A percentile compares a stretch with the other conserved stretches of the same genome.
These are phyloP conservation scores for Crotalus horridus DNA, from an alignment of 2,113 vertebrate species.

Conservation along the genomic window DNA sequence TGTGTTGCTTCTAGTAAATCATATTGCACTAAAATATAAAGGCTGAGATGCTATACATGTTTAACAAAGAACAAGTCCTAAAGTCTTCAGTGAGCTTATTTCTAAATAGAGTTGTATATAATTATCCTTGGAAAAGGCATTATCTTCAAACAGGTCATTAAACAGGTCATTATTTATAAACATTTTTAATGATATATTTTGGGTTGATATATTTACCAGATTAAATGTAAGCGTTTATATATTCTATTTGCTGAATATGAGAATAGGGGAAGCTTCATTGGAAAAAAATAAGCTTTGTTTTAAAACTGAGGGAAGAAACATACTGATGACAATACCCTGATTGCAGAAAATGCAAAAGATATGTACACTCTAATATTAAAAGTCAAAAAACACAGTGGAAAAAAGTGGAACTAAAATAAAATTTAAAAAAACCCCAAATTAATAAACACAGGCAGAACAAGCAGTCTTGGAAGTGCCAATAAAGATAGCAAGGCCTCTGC, in stretches of 20 bases:
- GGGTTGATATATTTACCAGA: background rate
- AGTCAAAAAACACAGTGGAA: background rate
- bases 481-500: background rate
- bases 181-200: no score
- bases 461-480: background rate
- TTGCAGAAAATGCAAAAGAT: background rate
- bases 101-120: background rate
- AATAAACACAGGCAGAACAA: background rate
- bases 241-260: background rate
- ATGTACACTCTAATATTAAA: background rate
- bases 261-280: background rate
- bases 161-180: background rate
- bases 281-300: background rate
- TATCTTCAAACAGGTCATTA: background rate
- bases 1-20: conserved; percentile 53
- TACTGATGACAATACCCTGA: background rate
- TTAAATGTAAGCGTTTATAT: background rate
- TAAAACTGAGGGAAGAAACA: background rate
- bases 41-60: background rate
- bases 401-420: background rate
- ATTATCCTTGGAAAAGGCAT: background rate
- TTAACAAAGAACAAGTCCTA: background rate
- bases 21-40: background rate
- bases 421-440: background rate
- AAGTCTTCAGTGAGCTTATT: background rate